Percentiles rank a stretch among this genome's conserved stretches.
These are phyloP conservation scores for Meandrusa payeni DNA, from an alignment of 2,888 invertebrate species.

Conservation along the genomic window DNA sequence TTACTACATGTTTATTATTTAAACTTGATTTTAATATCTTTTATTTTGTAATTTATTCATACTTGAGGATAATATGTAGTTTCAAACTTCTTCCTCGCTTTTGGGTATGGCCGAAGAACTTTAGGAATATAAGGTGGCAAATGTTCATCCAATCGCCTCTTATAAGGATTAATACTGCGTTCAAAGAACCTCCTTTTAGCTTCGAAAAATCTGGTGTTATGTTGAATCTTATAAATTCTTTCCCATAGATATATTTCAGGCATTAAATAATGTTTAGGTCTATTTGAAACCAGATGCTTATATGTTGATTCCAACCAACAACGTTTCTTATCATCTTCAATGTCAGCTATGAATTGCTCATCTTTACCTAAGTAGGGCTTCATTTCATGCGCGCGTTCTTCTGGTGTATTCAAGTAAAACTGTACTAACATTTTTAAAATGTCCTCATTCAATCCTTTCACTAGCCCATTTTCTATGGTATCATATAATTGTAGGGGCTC, in stretches of 20 bases:
- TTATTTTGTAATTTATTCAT: conserved; percentile 34
- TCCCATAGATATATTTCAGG: conserved; percentile 92
- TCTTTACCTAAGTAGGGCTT: conserved; percentile 86
- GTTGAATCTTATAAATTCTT: conserved; percentile 87
- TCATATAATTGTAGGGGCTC: conserved; percentile 87
- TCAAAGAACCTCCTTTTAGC: conserved; percentile 86
- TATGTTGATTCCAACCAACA: conserved; percentile 85
- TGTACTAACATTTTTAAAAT: conserved; percentile 87
- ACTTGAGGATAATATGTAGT: conserved; percentile 85
- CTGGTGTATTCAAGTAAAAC: conserved; percentile 87
- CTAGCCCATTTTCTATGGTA: conserved; percentile 84
- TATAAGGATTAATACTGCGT: conserved; percentile 79
- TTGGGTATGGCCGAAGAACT: conserved; percentile 81
- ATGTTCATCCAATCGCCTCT: conserved; percentile 85
- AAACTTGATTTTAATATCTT: too few species aligned
- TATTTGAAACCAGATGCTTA: conserved; percentile 85
- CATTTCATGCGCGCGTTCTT: conserved; percentile 82
- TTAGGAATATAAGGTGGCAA: conserved; percentile 86
- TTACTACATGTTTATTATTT: not conserved
- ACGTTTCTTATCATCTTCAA: conserved; percentile 84
- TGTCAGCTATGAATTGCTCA: conserved; percentile 83
- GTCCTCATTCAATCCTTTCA: conserved; percentile 90
- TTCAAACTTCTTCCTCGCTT: conserved; percentile 82
- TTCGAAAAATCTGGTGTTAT: conserved; percentile 85
- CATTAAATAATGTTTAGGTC: conserved; percentile 79